These are phyloP conservation scores for Plagodis dolabraria DNA, from an alignment of 2,888 invertebrate genomes.

Conservation along the genomic window DNA sequence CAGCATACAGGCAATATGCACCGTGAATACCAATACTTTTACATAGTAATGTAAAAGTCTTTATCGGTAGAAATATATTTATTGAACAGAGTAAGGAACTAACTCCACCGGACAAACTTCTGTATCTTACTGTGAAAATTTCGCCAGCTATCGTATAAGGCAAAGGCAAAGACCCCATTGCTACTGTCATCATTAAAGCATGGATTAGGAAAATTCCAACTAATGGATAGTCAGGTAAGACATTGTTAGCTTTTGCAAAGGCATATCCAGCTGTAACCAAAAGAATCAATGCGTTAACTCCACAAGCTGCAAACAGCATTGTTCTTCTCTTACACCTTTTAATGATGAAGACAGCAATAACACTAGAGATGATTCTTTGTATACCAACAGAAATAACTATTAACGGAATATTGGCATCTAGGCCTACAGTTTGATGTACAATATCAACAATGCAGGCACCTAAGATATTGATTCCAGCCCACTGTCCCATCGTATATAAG, in stretches of 20 bases:
- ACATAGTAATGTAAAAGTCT: constrained; percentile 43
- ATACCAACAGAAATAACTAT: constrained; percentile 87
- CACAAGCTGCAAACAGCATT: constrained; percentile 57
- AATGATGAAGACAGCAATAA: constrained; percentile 83
- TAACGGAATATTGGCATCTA: constrained; percentile 82
- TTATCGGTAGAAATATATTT: constrained; percentile 43
- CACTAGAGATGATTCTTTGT: constrained; percentile 84
- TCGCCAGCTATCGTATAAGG: constrained; percentile 90
- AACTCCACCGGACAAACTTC: constrained; percentile 82
- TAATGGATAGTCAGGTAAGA: constrained; percentile 52
- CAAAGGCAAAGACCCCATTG: constrained; percentile 85
- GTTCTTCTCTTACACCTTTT: constrained; percentile 77
- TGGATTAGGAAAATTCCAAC: constrained; percentile 61
- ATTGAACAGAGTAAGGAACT: constrained; percentile 48
- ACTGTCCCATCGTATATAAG: constrained; percentile 85
- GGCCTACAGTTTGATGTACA: constrained; percentile 80
- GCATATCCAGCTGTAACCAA: constrained; percentile 57
- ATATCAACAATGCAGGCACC: constrained; percentile 87
- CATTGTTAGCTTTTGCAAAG: constrained; percentile 47
- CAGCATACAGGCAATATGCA: constrained; percentile 52
- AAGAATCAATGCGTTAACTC: constrained; percentile 55
- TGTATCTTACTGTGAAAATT: constrained; percentile 85
- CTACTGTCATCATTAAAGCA: constrained; percentile 79
- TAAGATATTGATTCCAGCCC: constrained; percentile 87
- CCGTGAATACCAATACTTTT: constrained; percentile 43